Base-by-base conservation (phyloP, 2,113 vertebrate genomes). In the Sinocyclocheilus grahami region DNA sequence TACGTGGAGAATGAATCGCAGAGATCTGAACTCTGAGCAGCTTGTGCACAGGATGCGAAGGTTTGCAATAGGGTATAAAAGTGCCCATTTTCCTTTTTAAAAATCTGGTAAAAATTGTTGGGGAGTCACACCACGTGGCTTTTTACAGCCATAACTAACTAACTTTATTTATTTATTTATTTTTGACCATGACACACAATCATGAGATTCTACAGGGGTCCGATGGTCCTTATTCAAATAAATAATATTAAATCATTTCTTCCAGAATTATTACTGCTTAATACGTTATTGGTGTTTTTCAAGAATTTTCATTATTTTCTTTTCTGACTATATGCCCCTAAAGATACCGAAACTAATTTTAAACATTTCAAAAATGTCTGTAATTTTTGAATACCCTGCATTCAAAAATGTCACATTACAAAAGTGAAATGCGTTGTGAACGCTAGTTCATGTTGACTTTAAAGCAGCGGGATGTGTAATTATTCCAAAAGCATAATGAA, bases 21-120 rank as follows among this genome's bases (percentile, higher is more conserved):
- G 42, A 77, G 24, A 75, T 51, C 65, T 4, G 24, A 83, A 87
- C 24, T 10, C 46, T 37, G 7, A 83, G 55, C 79, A 78, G 60
- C 75, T n/a, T 79, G 82, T 13, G 60, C 69, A 14, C 71, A 51
- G 58, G 67, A 85, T 27, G 83, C 27, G 13, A 13, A 14, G 72
- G 42, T 13, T 75, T 75, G 18, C 33, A 72, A 22, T 37, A n/a
- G 71, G 37, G 0, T 75, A 75, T 7, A 6, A 42, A 3, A 74
- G 39, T 14, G 42, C 42, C 42, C 11, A 24, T 75, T 72, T 22
- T 71, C 7, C 7, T 39, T 74, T 12, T 42, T 9, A 42, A 20
- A 42, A 39, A 10, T 22, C 33, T 72, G 16, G 30, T 33, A 33
- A 33, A 33, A 33, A 33, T 3, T 33, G n/a, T 62, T n/a, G 8